Base-by-base conservation (phyloP, 2,113 vertebrate species). In the Puma concolor region DNA sequence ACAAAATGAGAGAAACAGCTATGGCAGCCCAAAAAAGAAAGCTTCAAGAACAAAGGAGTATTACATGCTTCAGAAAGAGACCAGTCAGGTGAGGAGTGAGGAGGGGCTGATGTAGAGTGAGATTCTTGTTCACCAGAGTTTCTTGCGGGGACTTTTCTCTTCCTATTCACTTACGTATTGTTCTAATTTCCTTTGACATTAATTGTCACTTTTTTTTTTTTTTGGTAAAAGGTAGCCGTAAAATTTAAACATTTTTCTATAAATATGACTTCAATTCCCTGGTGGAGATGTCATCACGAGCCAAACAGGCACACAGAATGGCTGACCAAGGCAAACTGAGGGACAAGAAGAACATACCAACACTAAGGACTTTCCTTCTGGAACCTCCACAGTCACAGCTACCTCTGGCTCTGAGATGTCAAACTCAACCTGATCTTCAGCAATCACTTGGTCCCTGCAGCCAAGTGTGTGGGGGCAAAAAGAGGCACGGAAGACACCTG, bases 391-490 rank as follows among this genome's bases (percentile, higher is more conserved):
- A 23, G 99, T 99, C 97, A 99, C 97, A 14, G 97, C 98, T 48
- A 99, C 95, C 2, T 97, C 97, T 4, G 97, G 98, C n/a, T 98
- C 96, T 44, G 97, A 98, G 97, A 99, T 71, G 50, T 99, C 99
- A 44, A 99, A 98, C 82, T 99, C 98, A 74, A 99, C 99, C 81
- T 98, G 99, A 25, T 98, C 99, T 79, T 98, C 98, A 11, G 99
- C 97, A 7, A 99, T 96, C 93, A 99, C 99, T 67, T 99, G 99
- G 83, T 99, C 98, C 94, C 98, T 99, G 98, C 99, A 99, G 95
- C 99, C 99, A 63, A 99, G 99, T 44, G 97, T 96, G 21, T 99
- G 99, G 13, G 99, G 99, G 96, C 99, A 99, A 98, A 99, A 99
- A 0, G 99, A 99, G 77, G 99, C 99, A 52, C 52, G 99, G 96